Percentiles rank a stretch among this genome's conserved stretches.
These are phyloP conservation scores for Herpailurus yagouaroundi DNA, from an alignment of 2,113 vertebrate species.

Conservation along the genomic window DNA sequence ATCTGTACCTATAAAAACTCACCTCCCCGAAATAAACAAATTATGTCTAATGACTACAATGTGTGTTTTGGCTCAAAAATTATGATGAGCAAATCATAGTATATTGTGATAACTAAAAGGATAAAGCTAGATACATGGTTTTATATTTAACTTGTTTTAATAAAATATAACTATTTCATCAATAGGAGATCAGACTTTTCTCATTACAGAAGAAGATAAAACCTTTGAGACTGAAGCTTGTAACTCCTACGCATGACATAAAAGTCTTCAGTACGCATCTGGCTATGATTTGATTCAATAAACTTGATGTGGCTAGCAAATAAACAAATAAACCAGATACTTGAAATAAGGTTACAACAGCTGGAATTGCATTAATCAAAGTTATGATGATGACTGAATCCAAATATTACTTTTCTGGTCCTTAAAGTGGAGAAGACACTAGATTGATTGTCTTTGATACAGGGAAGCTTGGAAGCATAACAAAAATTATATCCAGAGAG, in stretches of 20 bases:
- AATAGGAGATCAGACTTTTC: background rate
- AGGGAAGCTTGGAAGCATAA: background rate
- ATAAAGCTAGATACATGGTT: background rate
- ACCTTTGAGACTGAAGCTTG: background rate
- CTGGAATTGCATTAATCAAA: background rate
- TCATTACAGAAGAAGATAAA: background rate
- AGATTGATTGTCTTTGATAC: background rate
- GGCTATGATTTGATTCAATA: background rate
- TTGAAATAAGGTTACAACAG: background rate
- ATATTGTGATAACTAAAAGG: background rate
- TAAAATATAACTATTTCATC: background rate
- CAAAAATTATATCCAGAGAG: background rate
- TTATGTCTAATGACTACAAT: background rate
- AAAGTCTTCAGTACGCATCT: background rate
- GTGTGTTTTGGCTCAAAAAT: background rate
- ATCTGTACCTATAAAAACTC: background rate
- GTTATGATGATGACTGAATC: background rate
- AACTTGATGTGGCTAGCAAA: background rate
- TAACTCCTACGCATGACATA: background rate
- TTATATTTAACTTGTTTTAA: background rate
- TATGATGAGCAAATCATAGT: background rate
- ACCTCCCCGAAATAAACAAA: background rate
- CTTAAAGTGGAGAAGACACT: background rate
- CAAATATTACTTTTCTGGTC: background rate
- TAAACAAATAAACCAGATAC: background rate